Evolutionary conservation across 1,140 invertebrate species (phyloP), one percentile per base, ranked within the genome.

Genomic region (Drosophila repleta): DNA sequence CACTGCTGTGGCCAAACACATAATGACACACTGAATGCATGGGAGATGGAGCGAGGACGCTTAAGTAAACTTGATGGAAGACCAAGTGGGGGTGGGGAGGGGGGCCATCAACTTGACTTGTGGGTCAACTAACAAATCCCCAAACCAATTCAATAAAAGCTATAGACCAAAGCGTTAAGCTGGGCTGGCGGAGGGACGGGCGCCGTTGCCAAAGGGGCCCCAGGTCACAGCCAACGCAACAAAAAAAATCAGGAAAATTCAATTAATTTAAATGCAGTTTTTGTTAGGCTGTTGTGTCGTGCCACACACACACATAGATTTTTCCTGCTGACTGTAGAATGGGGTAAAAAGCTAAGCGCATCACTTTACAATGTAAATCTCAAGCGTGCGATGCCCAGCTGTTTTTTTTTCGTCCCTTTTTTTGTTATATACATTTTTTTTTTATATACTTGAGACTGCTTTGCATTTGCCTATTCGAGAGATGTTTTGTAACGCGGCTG

Each of bases 331-430:
- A 4, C 41, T 13, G 37, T 17, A 35, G 52, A 35, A 48, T 18
- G 20, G 61, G 21, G 39, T 26, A 46, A 41, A 68, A 67, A 68
- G 32, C 65, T 61, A 68, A 57, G 32, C 52, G 82, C 75, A 82
- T 88, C 80, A 89, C 84, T 88, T 89, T 89, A 88, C 83, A 89
- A 88, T 88, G 84, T 88, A 88, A 88, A 88, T 88, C 84, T 88
- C 83, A 83, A 88, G 83, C 83, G 83, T 74, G 84, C 72, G 83
- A 88, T 87, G 63, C 79, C 79, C 72, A 72, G 63, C 61, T 73
- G 71, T 62, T 71, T 43, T 43, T 18, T 15, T 17, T 41, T 17
- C 15, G 0, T 37, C 3, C 11, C 37, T 39, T 39, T 41, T 76
- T 74, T 73, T 58, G 1, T 43, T 43, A 17, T 43, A 17, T 37